Evolutionary conservation across 2,888 invertebrate genomes (phyloP).

Genomic region (Drosophila mercatorum): DNA sequence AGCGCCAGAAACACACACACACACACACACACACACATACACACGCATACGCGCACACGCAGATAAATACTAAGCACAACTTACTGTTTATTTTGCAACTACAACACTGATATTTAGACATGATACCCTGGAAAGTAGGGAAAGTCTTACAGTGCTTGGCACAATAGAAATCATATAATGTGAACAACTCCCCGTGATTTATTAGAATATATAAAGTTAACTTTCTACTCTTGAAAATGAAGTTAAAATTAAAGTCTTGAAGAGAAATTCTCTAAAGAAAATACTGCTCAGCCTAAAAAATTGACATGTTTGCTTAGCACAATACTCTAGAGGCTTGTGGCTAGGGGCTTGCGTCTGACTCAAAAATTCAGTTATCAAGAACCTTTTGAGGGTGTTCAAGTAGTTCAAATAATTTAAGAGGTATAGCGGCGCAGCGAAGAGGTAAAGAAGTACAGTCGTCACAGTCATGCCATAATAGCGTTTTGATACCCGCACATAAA

Average conservation of each 20-base stretch:
- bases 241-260: no score
- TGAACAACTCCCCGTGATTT: no score
- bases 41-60: constrained; percentile 37
- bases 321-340: background rate
- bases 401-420: constrained; percentile 31
- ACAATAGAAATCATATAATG: background rate
- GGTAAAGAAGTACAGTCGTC: constrained; percentile 62
- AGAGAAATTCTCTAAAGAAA: no score
- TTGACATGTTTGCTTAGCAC: background rate
- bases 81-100: constrained; percentile 70
- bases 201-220: no score
- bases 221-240: no score
- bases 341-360: background rate
- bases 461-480: constrained; percentile 76
- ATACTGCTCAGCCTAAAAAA: background rate
- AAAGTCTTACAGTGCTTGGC: background rate
- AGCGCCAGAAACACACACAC: constrained; percentile 67
- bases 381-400: constrained; percentile 27
- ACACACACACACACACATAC: constrained; percentile 30
- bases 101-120: constrained; percentile 44
- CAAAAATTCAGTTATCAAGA: background rate
- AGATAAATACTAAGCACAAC: constrained; percentile 42
- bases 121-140: constrained; percentile 40
- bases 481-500: constrained; percentile 81
- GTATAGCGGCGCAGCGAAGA: constrained; percentile 6